Evolutionary conservation across 2,888 invertebrate genomes (phyloP), one percentile per base, ranked within the genome.

Genomic region (Caenorhabditis plicata): DNA sequence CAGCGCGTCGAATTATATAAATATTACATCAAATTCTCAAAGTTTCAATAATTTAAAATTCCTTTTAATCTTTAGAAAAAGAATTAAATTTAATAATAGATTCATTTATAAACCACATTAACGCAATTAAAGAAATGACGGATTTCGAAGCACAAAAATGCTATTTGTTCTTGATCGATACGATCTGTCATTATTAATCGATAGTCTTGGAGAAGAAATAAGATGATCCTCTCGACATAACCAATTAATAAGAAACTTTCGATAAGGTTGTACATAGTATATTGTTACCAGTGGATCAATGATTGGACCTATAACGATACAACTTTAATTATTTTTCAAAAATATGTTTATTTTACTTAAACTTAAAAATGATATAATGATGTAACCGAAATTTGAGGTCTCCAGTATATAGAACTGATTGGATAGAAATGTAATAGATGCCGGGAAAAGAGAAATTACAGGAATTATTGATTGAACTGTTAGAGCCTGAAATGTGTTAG

Each of bases 261-360:
- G 60, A 39, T 60, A 60, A 27, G 60, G 60, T 43, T 60, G 60
- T 42, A 60, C 60, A 41, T 60, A 60, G 47, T 60, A 60, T n/a
- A 60, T 60, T 25, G 60, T 60, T n/a, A 60, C 60, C 42, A 60
- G 33, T 29, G 60, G 60, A 20, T 60, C 60, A 15, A 60, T 51
- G 2, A 47, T 47, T 20, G 60, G 46, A 40, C 54, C 60, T 60
- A 50, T 25, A 60, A 36, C 2, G 3, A 22, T 3, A n/a, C 23
- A n/a, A 15, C 32, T 13, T 29, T 11, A 15, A 2, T 43, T 27
- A 13, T 31, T 20, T 11, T 20, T n/a, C 5, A 23, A 20, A 4
- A 19, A 8, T 29, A 22, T 45, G 20, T 32, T 13, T 29, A 27
- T 49, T 49, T 54, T 17, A 60, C 60, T 60, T 19, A 60, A 36